These are phyloP conservation scores for Atopsyche davidsoni DNA, from an alignment of 1,140 invertebrate species.

Conservation along the genomic window DNA sequence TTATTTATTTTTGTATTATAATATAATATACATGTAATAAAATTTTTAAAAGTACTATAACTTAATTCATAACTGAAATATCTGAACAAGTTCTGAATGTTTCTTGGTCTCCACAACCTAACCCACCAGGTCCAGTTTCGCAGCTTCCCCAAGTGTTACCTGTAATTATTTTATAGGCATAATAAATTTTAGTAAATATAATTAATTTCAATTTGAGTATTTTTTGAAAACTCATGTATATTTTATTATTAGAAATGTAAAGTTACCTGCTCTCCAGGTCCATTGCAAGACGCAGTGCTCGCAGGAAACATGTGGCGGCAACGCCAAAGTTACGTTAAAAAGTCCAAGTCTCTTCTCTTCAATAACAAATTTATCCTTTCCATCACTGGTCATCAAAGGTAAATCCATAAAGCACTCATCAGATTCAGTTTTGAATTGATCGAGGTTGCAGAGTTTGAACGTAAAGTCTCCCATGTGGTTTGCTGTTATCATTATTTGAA, in stretches of 20 bases:
- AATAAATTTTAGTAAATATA: neutral
- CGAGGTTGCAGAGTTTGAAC: constrained; percentile 48
- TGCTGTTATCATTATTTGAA: constrained; percentile 40
- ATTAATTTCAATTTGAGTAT: neutral
- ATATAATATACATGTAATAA: neutral
- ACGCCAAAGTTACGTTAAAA: constrained; percentile 20
- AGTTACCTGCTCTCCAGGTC: constrained; percentile 48
- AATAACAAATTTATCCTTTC: constrained; percentile 29
- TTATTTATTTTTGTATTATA: neutral
- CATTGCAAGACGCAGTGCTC: constrained; percentile 57
- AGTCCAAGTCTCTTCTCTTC: constrained; percentile 7
- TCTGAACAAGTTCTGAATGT: constrained; percentile 64
- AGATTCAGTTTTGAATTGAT: constrained; percentile 34
- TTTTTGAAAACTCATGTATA: neutral
- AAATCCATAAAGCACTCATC: constrained; percentile 49
- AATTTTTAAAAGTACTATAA: neutral
- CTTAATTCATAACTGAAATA: constrained; percentile 47
- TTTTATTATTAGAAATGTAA: neutral
- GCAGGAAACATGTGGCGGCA: constrained; percentile 47
- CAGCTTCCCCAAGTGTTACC: constrained; percentile 55
- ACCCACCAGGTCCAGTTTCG: constrained; percentile 33
- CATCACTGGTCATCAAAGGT: constrained; percentile 38
- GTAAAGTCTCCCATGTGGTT: constrained; percentile 47
- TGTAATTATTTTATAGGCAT: constrained; percentile 1
- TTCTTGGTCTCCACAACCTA: constrained; percentile 62